Base-by-base conservation (phyloP, 2,113 vertebrate genomes). In the Pseudorasbora parva region DNA sequence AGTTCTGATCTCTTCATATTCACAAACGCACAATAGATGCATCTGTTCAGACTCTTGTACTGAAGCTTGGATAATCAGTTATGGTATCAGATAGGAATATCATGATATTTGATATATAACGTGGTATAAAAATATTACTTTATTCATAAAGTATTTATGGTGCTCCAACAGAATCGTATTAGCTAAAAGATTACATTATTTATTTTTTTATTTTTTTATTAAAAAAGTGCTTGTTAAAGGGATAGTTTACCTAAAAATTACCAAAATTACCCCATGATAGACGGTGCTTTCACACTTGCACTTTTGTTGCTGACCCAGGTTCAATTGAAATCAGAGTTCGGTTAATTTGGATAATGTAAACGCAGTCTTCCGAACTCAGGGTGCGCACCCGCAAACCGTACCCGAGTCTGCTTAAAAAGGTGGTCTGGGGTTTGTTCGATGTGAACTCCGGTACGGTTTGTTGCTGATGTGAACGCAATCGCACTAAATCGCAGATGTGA, bases 1-100 rank as follows among this genome's bases (percentile, higher is more conserved):
- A 23, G 17, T 60, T 56, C 49, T 76, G 73, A 33, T 76, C 49
- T 56, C 49, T 76, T 27, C 49, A 76, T 37, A 56, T 75, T 51
- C 49, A 30, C 8, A 54, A 56, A 5, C 0, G 2, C 27, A 54
- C 45, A n/a, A 49, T 19, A n/a, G 19, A 69, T 43, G 68, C 19
- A 14, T 72, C 41, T 45, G 21, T 45, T 71, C 68, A 71, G 2
- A 8, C 37, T n/a, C 5, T 71, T 37, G 5, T 21, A 45, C 7
- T 41, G n/a, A 23, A 71, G 68, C 68, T 23, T 45, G 41, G 21
- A 72, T 71, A 71, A 45, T 33, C 27, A 30, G 12, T 30, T 23
- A 74, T 74, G 25, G 47, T 69, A 41, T 69, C 21, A 12, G 37
- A 43, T 71, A 14, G 68, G 21, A 71, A 71, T 43, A 23, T 10